Conservation (phyloP, 2,797 vertebrate genomes). For the Brachymystax lenok region DNA sequence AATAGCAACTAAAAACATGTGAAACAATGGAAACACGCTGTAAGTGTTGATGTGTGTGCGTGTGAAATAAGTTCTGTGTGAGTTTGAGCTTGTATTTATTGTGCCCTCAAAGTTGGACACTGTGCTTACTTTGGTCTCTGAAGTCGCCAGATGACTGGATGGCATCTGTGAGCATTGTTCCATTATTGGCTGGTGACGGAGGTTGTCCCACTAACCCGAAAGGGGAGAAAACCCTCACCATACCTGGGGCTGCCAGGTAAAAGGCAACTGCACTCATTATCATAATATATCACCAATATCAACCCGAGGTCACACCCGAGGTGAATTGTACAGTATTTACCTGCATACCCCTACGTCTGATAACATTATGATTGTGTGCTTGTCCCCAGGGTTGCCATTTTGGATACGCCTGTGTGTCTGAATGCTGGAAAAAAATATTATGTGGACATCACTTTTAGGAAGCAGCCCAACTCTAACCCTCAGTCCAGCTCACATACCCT, state of each 20-base stretch:
- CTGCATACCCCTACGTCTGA: neutral
- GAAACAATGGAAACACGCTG: neutral
- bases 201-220: slow-evolving; percentile 61
- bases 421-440: slow-evolving; percentile 74
- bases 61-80: neutral
- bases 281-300: neutral
- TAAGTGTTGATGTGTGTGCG: neutral
- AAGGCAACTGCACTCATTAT: slow-evolving; percentile 1
- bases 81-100: neutral
- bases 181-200: slow-evolving; percentile 43
- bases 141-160: slow-evolving; percentile 83
- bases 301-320: neutral
- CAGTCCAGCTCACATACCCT: slow-evolving; percentile 70
- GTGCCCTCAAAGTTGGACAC: neutral
- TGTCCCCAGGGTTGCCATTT: slow-evolving; percentile 65
- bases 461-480: slow-evolving; percentile 50
- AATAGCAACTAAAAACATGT: neutral
- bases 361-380: neutral
- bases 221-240: slow-evolving; percentile 60
- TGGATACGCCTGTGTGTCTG: slow-evolving; percentile 78
- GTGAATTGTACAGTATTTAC: neutral
- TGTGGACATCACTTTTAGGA: slow-evolving; percentile 81
- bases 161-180: slow-evolving; percentile 68
- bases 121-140: slow-evolving; percentile 10
- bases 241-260: slow-evolving; percentile 79